phyloP scores from a whole-genome alignment of 2,113 vertebrate genomes.

The Neodon shergylaensis region DNA sequence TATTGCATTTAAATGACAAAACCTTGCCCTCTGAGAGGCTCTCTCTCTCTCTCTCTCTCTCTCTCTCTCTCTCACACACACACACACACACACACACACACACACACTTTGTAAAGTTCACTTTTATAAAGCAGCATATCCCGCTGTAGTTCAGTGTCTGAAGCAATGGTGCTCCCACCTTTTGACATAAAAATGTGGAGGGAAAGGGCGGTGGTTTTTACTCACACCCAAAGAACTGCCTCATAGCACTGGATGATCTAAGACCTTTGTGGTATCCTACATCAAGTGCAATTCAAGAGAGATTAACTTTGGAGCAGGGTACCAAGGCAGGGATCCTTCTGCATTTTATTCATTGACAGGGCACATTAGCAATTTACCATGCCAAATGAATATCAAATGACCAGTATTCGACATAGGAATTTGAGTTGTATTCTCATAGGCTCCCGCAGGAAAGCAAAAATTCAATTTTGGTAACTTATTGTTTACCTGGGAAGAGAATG shows the following conservation, averaged over 20 bases:
- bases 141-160: neutral
- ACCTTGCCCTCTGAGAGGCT: neutral
- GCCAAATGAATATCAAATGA: neutral
- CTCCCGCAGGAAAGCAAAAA: neutral
- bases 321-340: neutral
- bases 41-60: too few relatives aligned
- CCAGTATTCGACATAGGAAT: rapidly evolving
- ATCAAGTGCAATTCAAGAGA: neutral
- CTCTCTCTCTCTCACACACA: too few relatives aligned
- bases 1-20: neutral
- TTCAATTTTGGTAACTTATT: neutral
- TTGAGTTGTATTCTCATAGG: neutral
- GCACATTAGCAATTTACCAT: neutral
- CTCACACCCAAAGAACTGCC: neutral
- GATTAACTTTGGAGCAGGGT: neutral
- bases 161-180: neutral
- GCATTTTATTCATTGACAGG: neutral
- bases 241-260: neutral
- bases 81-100: neutral
- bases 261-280: neutral
- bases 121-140: neutral
- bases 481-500: neutral
- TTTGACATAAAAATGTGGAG: neutral
- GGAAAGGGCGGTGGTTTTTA: neutral
- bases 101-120: neutral